phyloP scores from a whole-genome alignment of 2,888 invertebrate species.

The Troglohyphantes excavatus region DNA sequence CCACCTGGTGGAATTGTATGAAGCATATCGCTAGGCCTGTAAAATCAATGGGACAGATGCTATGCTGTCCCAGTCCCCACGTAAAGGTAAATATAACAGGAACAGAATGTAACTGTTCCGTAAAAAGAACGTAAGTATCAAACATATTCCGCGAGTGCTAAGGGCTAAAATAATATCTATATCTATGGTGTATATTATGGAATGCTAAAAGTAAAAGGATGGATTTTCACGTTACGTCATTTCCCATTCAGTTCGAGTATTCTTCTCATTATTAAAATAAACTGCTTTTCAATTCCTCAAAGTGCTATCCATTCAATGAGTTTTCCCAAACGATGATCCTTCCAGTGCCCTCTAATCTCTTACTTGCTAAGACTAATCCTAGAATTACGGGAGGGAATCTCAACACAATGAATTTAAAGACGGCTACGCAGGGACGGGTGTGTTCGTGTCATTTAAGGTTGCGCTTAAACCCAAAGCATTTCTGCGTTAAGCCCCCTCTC shows the following conservation, averaged over 20 bases:
- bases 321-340: conserved; percentile 32
- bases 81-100: too few species aligned
- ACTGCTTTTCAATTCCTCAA: conserved; percentile 16
- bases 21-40: too few species aligned
- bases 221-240: too few species aligned
- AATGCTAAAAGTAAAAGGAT: too few species aligned
- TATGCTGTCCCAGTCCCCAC: too few species aligned
- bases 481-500: conserved; percentile 17
- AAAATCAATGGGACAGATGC: too few species aligned
- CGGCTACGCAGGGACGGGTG: conserved; percentile 1
- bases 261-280: conserved; percentile 33
- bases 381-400: neutral
- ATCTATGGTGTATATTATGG: too few species aligned
- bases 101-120: too few species aligned
- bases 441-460: conserved; percentile 46
- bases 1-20: too few species aligned
- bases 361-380: conserved; percentile 17
- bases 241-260: neutral
- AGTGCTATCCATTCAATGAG: neutral
- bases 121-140: too few species aligned
- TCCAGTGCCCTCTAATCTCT: conserved; percentile 17
- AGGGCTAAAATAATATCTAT: too few species aligned
- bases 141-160: too few species aligned
- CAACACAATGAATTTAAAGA: conserved; percentile 2
- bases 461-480: conserved; percentile 32